Conservation (phyloP, 2,888 invertebrate genomes). For the Arenicola marina region DNA sequence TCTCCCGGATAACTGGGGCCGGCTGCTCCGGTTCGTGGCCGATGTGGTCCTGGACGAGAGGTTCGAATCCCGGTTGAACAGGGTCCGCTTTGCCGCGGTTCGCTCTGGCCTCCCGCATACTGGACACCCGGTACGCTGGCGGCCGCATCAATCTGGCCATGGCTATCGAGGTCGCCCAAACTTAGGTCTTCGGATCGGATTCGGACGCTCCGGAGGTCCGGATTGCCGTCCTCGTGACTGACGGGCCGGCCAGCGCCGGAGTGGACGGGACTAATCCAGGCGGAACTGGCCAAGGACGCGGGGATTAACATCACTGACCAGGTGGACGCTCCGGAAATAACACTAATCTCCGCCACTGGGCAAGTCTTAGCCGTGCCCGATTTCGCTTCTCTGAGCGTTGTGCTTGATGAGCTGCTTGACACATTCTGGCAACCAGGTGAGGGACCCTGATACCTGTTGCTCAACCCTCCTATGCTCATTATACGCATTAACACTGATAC, state of each 20-base stretch:
- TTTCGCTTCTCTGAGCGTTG: too few relatives aligned
- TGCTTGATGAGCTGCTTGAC: too few relatives aligned
- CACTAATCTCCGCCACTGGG: too few relatives aligned
- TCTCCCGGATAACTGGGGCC: background rate
- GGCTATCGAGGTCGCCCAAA: constrained; percentile 5
- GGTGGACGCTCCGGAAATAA: too few relatives aligned
- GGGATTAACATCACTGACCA: too few relatives aligned
- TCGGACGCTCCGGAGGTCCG: background rate
- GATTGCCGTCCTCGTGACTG: constrained; percentile 36
- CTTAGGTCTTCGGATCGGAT: background rate
- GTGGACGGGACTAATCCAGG: constrained; percentile 44
- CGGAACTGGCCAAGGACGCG: constrained; percentile 42
- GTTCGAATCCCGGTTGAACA: background rate
- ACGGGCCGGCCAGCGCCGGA: constrained; percentile 45
- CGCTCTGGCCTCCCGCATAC: constrained; percentile 4
- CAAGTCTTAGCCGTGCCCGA: too few relatives aligned
- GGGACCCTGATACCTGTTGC: too few relatives aligned
- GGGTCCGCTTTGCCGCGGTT: constrained; percentile 12
- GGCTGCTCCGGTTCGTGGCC: background rate
- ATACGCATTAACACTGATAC: too few relatives aligned
- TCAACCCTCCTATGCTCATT: too few relatives aligned
- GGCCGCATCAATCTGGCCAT: constrained; percentile 19
- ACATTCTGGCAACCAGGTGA: too few relatives aligned
- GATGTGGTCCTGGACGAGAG: background rate
- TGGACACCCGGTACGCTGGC: constrained; percentile 13